A percentile compares a stretch with the other conserved stretches of the same genome.
Conservation (phyloP, 2,113 vertebrate species). For the Pseudorectes ferrugineus region DNA sequence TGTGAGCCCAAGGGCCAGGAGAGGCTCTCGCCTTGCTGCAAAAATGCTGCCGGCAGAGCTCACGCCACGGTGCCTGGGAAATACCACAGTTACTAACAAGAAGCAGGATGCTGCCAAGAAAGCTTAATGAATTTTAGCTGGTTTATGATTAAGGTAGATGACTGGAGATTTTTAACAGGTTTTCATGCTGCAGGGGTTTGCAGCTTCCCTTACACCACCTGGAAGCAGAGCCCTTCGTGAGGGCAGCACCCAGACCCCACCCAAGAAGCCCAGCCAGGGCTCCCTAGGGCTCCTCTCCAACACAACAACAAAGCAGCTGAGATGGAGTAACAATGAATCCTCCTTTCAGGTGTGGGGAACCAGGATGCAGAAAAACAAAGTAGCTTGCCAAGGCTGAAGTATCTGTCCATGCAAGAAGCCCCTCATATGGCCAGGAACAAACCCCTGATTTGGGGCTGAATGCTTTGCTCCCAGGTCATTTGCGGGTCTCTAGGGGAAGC, state of each 20-base stretch:
- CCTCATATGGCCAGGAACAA: accelerated
- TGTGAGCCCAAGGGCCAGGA: accelerated
- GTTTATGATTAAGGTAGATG: not conserved
- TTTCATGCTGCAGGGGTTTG: not conserved
- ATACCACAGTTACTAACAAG: not conserved
- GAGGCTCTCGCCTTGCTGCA: not conserved
- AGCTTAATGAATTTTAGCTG: not conserved
- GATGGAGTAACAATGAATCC: not conserved
- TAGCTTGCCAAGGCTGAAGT: not conserved
- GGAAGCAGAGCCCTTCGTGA: not conserved
- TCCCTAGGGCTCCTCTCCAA: not conserved
- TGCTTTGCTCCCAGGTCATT: not conserved
- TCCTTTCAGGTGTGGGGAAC: not conserved
- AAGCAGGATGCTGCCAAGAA: not conserved
- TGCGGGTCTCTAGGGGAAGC: not conserved
- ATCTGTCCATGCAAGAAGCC: not conserved
- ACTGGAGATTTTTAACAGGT: not conserved
- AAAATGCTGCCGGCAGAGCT: accelerated
- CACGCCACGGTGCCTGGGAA: accelerated
- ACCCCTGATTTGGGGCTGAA: not conserved
- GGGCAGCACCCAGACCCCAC: not conserved
- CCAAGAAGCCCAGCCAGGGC: accelerated
- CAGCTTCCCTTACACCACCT: not conserved
- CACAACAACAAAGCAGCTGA: not conserved
- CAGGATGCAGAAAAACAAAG: not conserved